phyloP scores from a whole-genome alignment of 2,113 vertebrate species.

The Myocastor coypus region DNA sequence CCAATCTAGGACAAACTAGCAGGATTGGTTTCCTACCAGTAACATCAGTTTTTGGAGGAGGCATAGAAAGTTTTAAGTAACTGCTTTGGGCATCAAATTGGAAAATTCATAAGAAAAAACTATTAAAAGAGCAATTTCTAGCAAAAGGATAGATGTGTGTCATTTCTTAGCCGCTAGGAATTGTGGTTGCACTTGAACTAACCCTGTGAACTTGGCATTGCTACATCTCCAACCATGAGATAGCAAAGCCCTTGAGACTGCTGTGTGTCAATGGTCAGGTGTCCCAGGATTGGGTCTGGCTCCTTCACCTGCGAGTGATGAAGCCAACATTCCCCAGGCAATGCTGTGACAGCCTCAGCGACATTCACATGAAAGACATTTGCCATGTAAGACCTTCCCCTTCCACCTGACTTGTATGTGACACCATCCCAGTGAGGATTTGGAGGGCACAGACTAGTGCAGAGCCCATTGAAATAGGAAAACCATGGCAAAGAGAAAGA shows the following conservation, averaged over 20 bases:
- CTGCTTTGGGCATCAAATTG: conserved; percentile 10
- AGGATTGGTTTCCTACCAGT: not conserved
- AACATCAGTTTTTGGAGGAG: not conserved
- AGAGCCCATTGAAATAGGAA: not conserved
- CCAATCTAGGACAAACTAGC: not conserved
- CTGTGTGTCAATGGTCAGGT: not conserved
- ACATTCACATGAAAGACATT: not conserved
- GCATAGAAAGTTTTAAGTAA: not conserved
- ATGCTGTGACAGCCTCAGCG: not conserved
- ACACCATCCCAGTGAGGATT: not conserved
- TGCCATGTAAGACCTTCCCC: not conserved
- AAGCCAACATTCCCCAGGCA: not conserved
- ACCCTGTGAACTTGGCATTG: not conserved
- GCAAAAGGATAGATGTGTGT: not conserved
- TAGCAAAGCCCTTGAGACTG: conserved; percentile 5
- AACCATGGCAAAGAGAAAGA: not conserved
- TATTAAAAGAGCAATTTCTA: not conserved
- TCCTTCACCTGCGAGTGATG: not conserved
- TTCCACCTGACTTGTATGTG: too few species aligned
- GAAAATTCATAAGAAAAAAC: not conserved
- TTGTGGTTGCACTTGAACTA: not conserved
- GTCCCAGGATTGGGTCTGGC: not conserved
- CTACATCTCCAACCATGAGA: not conserved
- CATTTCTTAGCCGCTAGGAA: not conserved
- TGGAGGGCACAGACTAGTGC: not conserved